phyloP scores from a whole-genome alignment of 2,113 vertebrate species.

The Leucopsar rothschildi region DNA sequence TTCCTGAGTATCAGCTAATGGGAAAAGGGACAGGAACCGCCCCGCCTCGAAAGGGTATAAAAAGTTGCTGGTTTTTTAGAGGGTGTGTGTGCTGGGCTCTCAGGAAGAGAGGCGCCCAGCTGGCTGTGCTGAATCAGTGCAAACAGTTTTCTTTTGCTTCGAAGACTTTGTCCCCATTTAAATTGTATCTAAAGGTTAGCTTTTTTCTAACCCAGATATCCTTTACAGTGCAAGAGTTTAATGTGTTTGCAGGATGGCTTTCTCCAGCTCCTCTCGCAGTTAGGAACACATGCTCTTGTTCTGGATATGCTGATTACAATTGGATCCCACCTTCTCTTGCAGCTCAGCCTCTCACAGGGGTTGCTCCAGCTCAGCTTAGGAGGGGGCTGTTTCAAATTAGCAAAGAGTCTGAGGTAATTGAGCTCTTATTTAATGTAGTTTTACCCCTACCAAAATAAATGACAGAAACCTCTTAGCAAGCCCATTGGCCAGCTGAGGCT shows the following conservation, averaged over 20 bases:
- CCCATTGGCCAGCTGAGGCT: not conserved
- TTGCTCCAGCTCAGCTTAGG: not conserved
- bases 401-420: not conserved
- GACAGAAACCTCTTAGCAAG: not conserved
- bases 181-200: not conserved
- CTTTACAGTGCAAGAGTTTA: not conserved
- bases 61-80: not conserved
- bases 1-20: not conserved
- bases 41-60: fast-evolving
- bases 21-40: not conserved
- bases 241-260: not conserved
- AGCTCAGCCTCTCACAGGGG: not conserved
- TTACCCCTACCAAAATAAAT: not conserved
- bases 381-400: not conserved
- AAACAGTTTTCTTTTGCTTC: not conserved
- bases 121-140: not conserved
- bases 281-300: not conserved
- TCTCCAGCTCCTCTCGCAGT: not conserved
- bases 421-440: not conserved
- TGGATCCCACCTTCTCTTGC: not conserved
- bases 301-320: fast-evolving
- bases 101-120: fast-evolving
- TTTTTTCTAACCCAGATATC: not conserved
- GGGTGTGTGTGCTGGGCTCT: fast-evolving
- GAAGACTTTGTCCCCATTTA: not conserved